These are phyloP conservation scores for Leucania comma DNA, from an alignment of 2,888 invertebrate species.

Conservation along the genomic window DNA sequence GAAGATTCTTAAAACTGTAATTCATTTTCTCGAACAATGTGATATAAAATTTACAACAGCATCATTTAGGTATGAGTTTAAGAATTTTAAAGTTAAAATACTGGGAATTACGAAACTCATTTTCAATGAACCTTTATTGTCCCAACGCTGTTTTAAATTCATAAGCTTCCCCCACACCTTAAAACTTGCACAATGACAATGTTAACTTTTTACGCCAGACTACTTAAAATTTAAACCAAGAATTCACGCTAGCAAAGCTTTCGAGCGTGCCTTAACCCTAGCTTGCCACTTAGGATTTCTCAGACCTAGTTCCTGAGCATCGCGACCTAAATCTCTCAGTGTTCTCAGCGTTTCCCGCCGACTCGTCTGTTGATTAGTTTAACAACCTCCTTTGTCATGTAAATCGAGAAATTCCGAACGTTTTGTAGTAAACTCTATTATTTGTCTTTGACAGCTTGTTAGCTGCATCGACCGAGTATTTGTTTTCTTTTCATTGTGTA, in stretches of 20 bases:
- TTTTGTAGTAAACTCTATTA: conserved; percentile 31
- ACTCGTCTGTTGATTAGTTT: conserved; percentile 64
- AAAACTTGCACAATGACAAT: conserved; percentile 1
- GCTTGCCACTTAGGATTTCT: conserved; percentile 60
- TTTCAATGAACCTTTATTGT: not conserved
- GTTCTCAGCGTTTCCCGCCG: conserved; percentile 54
- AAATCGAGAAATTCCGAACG: conserved; percentile 43
- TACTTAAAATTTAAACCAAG: conserved; percentile 17
- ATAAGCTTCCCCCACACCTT: not conserved
- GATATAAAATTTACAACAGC: not conserved
- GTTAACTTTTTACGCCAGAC: conserved; percentile 7
- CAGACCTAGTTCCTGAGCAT: conserved; percentile 67
- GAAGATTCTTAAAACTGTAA: conserved; percentile 7
- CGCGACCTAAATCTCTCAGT: conserved; percentile 75
- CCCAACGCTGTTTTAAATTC: conserved; percentile 4
- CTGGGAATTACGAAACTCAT: conserved; percentile 23
- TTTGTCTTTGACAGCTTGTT: conserved; percentile 48
- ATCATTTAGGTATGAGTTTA: not conserved
- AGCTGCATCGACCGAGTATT: conserved; percentile 14
- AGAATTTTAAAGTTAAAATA: not conserved
- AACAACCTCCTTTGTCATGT: conserved; percentile 54
- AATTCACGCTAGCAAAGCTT: conserved; percentile 36
- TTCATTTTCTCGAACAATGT: not conserved
- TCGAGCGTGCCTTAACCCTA: conserved; percentile 67
- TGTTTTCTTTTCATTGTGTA: conserved; percentile 17